Conservation (phyloP, 2,797 vertebrate genomes). For the Acanthurus lineatus region DNA sequence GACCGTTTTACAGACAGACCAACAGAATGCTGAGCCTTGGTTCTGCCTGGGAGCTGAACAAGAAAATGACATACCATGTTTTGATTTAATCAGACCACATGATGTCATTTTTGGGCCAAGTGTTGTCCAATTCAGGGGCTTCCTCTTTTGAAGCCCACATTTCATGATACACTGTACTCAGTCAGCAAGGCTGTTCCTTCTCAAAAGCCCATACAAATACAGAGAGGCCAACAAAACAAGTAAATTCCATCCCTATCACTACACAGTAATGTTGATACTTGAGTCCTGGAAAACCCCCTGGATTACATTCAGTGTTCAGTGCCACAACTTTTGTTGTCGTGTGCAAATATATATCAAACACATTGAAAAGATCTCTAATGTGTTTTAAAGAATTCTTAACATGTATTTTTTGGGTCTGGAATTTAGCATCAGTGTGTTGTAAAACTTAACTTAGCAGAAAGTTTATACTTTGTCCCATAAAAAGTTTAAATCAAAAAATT, state of each 20-base stretch:
- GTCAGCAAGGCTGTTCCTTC: background rate
- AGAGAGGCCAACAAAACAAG: background rate
- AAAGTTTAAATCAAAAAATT: too few species aligned
- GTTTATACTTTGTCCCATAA: too few species aligned
- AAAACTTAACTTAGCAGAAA: too few species aligned
- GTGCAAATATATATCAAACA: too few species aligned
- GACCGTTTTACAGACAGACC: constrained; percentile 4
- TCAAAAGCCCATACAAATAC: background rate
- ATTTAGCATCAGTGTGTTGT: too few species aligned
- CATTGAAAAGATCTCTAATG: too few species aligned
- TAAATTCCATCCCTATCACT: background rate
- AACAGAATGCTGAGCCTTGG: background rate
- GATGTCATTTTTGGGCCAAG: background rate
- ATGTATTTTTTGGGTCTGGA: too few species aligned
- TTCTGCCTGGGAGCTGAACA: background rate
- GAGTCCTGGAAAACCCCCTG: background rate
- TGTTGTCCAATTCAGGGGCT: constrained; percentile 24
- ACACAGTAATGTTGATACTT: background rate
- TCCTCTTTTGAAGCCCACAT: constrained; percentile 13
- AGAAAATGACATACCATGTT: constrained; percentile 12
- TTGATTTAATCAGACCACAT: constrained; percentile 35
- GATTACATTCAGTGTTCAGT: background rate
- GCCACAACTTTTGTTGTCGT: too few species aligned
- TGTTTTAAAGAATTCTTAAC: too few species aligned
- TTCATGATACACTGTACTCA: constrained; percentile 2